Conservation (phyloP, 1,140 invertebrate genomes). For the Diprion similis region DNA sequence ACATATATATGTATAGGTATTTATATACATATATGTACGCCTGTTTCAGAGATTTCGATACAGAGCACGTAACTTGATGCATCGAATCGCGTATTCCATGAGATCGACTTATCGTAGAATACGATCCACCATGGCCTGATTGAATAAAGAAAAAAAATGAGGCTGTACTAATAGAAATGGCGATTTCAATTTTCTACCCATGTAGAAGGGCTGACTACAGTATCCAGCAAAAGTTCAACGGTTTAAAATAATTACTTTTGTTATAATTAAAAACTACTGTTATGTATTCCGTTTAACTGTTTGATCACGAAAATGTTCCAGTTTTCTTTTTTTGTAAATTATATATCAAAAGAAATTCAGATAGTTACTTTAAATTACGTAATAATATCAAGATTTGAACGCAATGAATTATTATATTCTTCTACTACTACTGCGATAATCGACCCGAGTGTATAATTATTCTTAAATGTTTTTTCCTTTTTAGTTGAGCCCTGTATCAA, state of each 20-base stretch:
- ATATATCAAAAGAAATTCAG: background rate
- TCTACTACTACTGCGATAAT: background rate
- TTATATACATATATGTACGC: background rate
- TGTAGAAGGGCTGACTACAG: background rate
- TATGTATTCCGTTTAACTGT: background rate
- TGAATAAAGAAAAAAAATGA: background rate
- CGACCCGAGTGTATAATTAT: background rate
- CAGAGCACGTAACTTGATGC: background rate
- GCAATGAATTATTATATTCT: background rate
- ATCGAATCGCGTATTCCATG: background rate
- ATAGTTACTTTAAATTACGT: background rate
- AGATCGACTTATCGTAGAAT: background rate
- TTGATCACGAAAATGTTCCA: background rate
- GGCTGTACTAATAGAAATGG: background rate
- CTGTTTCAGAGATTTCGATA: background rate
- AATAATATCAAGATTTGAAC: background rate
- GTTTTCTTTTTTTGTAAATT: background rate
- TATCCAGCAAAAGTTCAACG: background rate
- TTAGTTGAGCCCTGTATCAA: background rate
- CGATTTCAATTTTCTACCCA: background rate
- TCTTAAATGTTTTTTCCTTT: background rate
- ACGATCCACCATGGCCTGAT: background rate
- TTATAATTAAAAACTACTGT: background rate
- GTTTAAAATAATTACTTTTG: too few species aligned
- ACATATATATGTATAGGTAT: too few species aligned